phyloP scores from a whole-genome alignment of 2,888 invertebrate species.

The Cyclophora punctaria region DNA sequence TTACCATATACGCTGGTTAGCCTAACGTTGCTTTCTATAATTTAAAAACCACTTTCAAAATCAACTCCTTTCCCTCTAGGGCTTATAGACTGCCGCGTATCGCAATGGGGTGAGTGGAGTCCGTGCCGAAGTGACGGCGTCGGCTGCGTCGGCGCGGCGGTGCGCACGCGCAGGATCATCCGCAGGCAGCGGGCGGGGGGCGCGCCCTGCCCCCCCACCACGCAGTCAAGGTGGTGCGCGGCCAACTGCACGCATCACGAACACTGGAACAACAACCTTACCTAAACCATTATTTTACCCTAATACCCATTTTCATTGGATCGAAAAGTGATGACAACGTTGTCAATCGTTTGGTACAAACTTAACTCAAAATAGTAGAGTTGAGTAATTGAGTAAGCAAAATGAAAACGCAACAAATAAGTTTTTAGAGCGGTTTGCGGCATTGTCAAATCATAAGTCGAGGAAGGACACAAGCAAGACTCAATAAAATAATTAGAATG shows the following conservation, averaged over 20 bases:
- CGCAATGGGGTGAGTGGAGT: slow-evolving; percentile 91
- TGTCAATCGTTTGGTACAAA: no score
- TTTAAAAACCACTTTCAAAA: neutral
- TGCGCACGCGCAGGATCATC: slow-evolving; percentile 84
- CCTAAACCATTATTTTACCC: no score
- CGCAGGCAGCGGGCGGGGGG: slow-evolving; percentile 88
- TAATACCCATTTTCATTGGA: no score
- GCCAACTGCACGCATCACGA: slow-evolving; percentile 70
- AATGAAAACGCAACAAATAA: no score
- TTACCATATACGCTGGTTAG: no score
- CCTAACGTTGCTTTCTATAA: neutral
- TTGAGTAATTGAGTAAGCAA: no score
- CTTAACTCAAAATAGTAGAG: no score
- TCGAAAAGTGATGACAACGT: no score
- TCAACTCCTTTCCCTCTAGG: slow-evolving; percentile 25
- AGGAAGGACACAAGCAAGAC: no score
- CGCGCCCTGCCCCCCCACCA: slow-evolving; percentile 86
- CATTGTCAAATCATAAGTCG: no score
- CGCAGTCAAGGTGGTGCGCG: slow-evolving; percentile 92
- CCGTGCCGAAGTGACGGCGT: slow-evolving; percentile 87
- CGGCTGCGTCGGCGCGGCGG: slow-evolving; percentile 92
- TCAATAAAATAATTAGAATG: no score
- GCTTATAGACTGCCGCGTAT: slow-evolving; percentile 87
- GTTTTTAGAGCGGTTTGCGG: no score
- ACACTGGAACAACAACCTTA: slow-evolving; percentile 62